These are phyloP conservation scores for Petrocephalus microphthalmus DNA, from an alignment of 2,113 vertebrate genomes.

Conservation along the genomic window DNA sequence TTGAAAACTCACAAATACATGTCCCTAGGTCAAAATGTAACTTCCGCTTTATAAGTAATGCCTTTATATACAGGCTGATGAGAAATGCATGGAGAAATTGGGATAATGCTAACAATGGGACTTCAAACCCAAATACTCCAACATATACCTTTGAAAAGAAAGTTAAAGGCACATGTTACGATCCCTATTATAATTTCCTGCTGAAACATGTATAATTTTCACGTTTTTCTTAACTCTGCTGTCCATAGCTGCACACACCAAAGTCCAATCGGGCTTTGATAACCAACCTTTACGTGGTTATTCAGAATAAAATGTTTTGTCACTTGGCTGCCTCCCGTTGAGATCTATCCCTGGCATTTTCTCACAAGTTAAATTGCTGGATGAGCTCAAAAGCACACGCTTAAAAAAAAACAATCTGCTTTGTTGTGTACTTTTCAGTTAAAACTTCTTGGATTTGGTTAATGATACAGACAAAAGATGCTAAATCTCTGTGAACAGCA, in stretches of 20 bases:
- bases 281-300: background rate
- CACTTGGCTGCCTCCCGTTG: background rate
- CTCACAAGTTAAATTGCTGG: constrained; percentile 6
- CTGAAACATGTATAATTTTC: background rate
- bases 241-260: background rate
- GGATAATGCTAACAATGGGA: background rate
- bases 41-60: background rate
- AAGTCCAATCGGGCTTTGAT: background rate
- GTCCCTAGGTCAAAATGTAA: background rate
- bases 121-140: background rate
- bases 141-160: background rate
- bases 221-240: background rate
- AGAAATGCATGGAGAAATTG: background rate
- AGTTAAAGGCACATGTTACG: background rate
- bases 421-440: background rate
- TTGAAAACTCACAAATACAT: background rate
- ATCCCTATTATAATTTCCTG: background rate
- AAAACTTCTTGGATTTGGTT: background rate
- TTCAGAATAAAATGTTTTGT: background rate
- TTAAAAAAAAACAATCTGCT: background rate
- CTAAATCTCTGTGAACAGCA: background rate
- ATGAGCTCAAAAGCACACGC: background rate
- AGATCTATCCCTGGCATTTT: background rate
- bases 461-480: background rate
- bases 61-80: background rate